phyloP scores from a whole-genome alignment of 2,888 invertebrate species.

The Dolomedes plantarius region DNA sequence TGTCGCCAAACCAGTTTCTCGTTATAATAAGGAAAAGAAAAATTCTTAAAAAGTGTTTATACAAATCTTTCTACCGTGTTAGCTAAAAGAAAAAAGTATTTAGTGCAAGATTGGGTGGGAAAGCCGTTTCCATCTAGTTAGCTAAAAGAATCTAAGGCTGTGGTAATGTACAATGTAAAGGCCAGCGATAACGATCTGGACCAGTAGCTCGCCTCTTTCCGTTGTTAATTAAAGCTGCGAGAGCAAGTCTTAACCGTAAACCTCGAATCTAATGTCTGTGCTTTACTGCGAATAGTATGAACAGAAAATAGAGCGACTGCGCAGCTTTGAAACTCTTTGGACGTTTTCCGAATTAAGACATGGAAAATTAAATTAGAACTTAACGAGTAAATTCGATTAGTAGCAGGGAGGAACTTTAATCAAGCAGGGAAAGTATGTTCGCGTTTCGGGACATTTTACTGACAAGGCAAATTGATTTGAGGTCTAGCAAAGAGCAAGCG shows the following conservation, averaged over 20 bases:
- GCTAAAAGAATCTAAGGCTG: slow-evolving; percentile 11
- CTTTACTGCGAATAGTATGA: slow-evolving; percentile 27
- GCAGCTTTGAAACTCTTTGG: slow-evolving; percentile 56
- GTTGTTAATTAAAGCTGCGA: slow-evolving; percentile 46
- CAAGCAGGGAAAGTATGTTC: slow-evolving; percentile 55
- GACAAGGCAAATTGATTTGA: slow-evolving; percentile 62
- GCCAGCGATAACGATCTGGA: neutral
- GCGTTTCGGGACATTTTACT: slow-evolving; percentile 33
- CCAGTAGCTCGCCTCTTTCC: slow-evolving; percentile 23
- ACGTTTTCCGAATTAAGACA: slow-evolving; percentile 66
- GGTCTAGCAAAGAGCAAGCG: neutral
- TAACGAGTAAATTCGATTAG: slow-evolving; percentile 67
- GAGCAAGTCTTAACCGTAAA: slow-evolving; percentile 40
- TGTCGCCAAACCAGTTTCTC: too few species aligned
- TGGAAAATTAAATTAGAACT: slow-evolving; percentile 66
- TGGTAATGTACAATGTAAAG: slow-evolving; percentile 20
- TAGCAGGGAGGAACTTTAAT: slow-evolving; percentile 52
- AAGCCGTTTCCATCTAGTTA: neutral
- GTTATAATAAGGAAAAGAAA: too few species aligned
- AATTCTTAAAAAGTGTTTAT: too few species aligned
- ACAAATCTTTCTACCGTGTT: too few species aligned
- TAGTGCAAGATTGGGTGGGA: neutral
- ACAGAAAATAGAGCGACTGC: neutral
- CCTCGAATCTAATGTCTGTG: slow-evolving; percentile 23
- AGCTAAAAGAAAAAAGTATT: slow-evolving; percentile 12